Conservation (phyloP, 1,140 invertebrate species). For the Saccostrea glomerata region DNA sequence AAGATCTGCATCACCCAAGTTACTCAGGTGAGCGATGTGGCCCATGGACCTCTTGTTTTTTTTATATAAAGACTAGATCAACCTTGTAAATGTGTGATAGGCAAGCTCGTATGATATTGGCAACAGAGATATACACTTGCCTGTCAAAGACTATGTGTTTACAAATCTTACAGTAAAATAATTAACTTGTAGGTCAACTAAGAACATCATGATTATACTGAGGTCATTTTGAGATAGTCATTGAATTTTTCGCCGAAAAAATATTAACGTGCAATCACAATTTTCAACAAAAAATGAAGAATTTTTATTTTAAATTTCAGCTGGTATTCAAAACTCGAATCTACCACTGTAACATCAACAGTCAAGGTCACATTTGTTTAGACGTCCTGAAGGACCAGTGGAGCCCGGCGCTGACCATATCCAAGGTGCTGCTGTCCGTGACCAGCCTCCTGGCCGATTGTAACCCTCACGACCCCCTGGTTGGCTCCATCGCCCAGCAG, state of each 20-base stretch:
- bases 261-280: not conserved
- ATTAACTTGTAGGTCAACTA: not conserved
- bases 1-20: no score
- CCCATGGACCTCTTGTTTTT: no score
- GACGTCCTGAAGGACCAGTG: conserved; percentile 79
- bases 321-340: conserved; percentile 90
- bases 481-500: conserved; percentile 98
- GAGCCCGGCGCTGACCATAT: conserved; percentile 78
- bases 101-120: no score
- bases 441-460: conserved; percentile 91
- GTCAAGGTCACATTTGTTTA: conserved; percentile 79
- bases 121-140: no score
- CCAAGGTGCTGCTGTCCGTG: conserved; percentile 80
- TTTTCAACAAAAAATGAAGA: not conserved
- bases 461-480: conserved; percentile 93
- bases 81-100: no score
- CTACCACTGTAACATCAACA: conserved; percentile 80
- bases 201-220: not conserved
- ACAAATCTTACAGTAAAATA: no score
- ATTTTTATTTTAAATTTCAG: conserved; percentile 80
- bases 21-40: no score
- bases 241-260: no score
- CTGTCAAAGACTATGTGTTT: no score
- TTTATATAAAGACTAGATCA: no score
- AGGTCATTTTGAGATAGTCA: not conserved